Evolutionary conservation across 1,140 invertebrate species (phyloP).

Genomic region (Globodera rostochiensis): DNA sequence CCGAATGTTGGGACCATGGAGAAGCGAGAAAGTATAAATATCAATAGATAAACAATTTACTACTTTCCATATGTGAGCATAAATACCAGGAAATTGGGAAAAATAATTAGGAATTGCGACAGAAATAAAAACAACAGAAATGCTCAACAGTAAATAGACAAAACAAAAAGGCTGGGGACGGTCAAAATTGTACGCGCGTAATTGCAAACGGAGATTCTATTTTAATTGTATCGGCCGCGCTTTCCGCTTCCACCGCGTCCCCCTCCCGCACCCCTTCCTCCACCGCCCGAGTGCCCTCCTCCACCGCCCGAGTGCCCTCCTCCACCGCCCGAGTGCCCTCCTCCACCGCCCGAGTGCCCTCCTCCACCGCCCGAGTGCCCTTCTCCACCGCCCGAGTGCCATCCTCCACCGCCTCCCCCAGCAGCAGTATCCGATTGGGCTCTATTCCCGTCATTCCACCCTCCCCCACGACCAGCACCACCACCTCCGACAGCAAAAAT

Average conservation of each 20-base stretch:
- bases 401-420: slow-evolving; percentile 7
- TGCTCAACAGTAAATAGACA: too few relatives aligned
- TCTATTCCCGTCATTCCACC: background rate
- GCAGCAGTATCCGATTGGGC: background rate
- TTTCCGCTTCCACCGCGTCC: slow-evolving; percentile 19
- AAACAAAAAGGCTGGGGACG: too few relatives aligned
- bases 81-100: too few relatives aligned
- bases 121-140: too few relatives aligned
- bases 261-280: slow-evolving; percentile 10
- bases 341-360: background rate
- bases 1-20: background rate
- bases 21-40: background rate
- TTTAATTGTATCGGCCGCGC: slow-evolving; percentile 20
- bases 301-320: slow-evolving; percentile 13
- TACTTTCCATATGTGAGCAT: too few relatives aligned
- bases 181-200: background rate
- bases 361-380: background rate
- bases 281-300: background rate
- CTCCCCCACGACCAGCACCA: background rate
- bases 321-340: slow-evolving; percentile 23
- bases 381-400: slow-evolving; percentile 13
- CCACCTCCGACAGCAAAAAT: background rate
- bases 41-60: too few relatives aligned
- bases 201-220: background rate
- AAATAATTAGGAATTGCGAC: too few relatives aligned